Base-by-base conservation (phyloP, 2,113 vertebrate genomes). In the Mesitornis unicolor region DNA sequence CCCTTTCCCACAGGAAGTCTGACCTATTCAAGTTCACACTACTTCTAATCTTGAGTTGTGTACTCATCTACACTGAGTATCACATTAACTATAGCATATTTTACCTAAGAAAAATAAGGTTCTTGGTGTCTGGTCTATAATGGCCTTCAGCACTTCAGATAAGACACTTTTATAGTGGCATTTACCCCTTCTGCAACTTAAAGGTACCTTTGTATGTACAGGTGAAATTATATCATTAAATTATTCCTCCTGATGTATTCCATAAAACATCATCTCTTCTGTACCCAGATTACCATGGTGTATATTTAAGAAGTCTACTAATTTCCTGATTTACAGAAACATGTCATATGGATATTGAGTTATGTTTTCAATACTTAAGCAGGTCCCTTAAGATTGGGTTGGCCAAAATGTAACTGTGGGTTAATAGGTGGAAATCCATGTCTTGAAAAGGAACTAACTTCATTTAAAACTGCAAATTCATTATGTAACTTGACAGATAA, bases 1-100 rank as follows among this genome's bases (percentile, higher is more conserved):
- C 71, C 60, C 64, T 89, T 94, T 76, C 57, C 88, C 64, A 92
- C 42, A 94, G 82, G 89, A 95, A 95, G 47, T 42, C 43, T 63
- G 87, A 88, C 5, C 33, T 53, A 53, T 56, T 63, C 5, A 16
- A 42, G 57, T 90, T 96, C 76, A 76, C 87, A 51, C 13, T 68
- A 22, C 20, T 17, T 38, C n/a, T 57, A 16, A n/a, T 56, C 43
- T 45, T 61, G 31, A 82, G 13, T 21, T 84, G 36, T n/a, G n/a
- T 64, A 33, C 19, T 70, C 40, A 60, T 51, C 47, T 36, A 20
- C 50, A 36, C 38, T 31, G 70, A 77, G 53, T 36, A 83, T 25
- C 51, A 59, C 18, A 54, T 35, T 65, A 70, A 33, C 9, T 45
- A 50, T 36, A 74, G 36, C 4, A 6, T 11, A 47, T 28, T 28